Conservation (phyloP, 2,797 vertebrate species). For the Austrolebias charrua region DNA sequence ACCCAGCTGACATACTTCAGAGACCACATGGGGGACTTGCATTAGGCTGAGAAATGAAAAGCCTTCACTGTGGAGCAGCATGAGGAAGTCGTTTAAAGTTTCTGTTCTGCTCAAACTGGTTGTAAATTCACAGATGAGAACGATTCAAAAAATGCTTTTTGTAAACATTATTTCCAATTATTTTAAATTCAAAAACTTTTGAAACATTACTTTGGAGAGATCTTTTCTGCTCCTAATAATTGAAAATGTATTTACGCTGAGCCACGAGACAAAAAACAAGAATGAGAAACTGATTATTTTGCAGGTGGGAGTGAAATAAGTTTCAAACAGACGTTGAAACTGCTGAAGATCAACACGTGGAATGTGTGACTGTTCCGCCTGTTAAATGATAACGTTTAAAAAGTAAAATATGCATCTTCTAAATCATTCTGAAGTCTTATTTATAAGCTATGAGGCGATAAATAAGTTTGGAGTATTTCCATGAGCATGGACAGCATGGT, state of each 20-base stretch:
- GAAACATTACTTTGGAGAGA: background rate
- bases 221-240: background rate
- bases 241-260: background rate
- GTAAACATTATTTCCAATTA: background rate
- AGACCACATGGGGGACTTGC: conserved; percentile 55
- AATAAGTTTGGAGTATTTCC: background rate
- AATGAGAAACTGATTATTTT: background rate
- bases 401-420: background rate
- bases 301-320: conserved; percentile 8
- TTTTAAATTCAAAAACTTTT: conserved; percentile 6
- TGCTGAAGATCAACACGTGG: background rate
- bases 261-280: background rate
- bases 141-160: background rate
- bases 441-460: background rate
- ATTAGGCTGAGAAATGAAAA: conserved; percentile 26
- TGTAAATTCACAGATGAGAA: background rate
- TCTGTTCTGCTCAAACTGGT: conserved; percentile 34
- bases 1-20: conserved; percentile 40
- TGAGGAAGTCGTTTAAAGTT: conserved; percentile 65
- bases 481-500: background rate
- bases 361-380: conserved; percentile 5
- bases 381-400: background rate
- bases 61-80: conserved; percentile 33
- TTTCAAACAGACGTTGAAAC: conserved; percentile 14
- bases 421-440: background rate